Conservation (phyloP, 2,888 invertebrate species). For the Epiblema foenella region DNA sequence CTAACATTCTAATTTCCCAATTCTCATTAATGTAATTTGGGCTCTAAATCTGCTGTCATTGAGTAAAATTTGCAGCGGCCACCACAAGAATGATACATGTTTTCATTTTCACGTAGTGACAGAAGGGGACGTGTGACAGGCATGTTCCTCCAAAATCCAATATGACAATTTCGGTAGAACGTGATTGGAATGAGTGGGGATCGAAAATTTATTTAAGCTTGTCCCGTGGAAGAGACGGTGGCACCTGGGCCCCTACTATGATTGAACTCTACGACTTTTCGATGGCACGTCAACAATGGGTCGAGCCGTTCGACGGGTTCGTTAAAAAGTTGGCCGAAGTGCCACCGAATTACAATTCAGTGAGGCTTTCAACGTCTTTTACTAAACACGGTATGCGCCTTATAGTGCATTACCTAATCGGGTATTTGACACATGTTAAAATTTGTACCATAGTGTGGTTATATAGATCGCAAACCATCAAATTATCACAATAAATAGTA, state of each 20-base stretch:
- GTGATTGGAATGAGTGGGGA: conserved; percentile 81
- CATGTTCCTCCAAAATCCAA: conserved; percentile 80
- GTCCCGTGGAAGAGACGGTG: conserved; percentile 46
- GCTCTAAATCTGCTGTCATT: conserved; percentile 21
- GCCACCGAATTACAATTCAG: conserved; percentile 12
- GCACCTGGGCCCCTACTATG: conserved; percentile 61
- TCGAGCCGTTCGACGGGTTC: conserved; percentile 36
- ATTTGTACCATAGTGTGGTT: no score
- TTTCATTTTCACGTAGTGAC: conserved; percentile 81
- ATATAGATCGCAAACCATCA: no score
- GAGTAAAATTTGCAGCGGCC: conserved; percentile 26
- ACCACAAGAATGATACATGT: conserved; percentile 71
- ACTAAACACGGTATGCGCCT: background rate
- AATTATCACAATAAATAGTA: no score
- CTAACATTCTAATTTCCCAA: background rate
- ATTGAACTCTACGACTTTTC: conserved; percentile 58
- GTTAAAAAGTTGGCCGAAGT: conserved; percentile 38
- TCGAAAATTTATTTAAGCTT: conserved; percentile 72
- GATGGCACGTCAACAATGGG: conserved; percentile 50
- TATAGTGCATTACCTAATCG: background rate
- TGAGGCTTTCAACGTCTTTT: conserved; percentile 24
- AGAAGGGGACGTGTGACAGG: conserved; percentile 78
- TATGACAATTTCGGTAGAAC: conserved; percentile 84
- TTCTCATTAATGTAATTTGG: background rate
- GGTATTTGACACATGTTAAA: no score